A percentile compares a stretch with the other conserved stretches of the same genome.
Evolutionary conservation across 2,113 vertebrate species (phyloP).

Genomic region (Mugil cephalus): DNA sequence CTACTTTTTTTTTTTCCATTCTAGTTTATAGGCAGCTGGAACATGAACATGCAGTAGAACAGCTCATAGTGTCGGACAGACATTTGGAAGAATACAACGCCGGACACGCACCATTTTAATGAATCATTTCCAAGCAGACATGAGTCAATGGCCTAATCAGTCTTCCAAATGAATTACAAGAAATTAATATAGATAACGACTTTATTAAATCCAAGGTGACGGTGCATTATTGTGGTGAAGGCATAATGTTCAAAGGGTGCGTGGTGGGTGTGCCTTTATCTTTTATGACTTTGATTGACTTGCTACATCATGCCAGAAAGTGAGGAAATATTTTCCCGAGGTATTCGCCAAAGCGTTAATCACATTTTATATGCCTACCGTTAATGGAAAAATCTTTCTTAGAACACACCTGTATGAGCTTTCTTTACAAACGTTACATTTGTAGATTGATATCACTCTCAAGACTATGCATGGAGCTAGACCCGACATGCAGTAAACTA

Average conservation of each 20-base stretch:
- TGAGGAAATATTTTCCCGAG: conserved; percentile 2
- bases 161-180: conserved; percentile 3
- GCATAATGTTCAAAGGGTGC: background rate
- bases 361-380: background rate
- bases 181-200: background rate
- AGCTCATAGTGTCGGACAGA: conserved; percentile 7
- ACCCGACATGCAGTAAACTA: too few relatives aligned
- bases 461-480: too few relatives aligned
- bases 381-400: background rate
- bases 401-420: background rate
- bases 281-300: conserved; percentile 21
- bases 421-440: conserved; percentile 3
- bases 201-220: conserved; percentile 5
- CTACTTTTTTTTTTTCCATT: conserved; percentile 18
- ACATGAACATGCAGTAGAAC: conserved; percentile 11
- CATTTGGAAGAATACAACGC: background rate
- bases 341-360: background rate
- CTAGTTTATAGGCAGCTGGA: conserved; percentile 32
- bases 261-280: conserved; percentile 1
- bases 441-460: background rate
- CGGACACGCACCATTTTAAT: conserved; percentile 6
- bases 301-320: conserved; percentile 1
- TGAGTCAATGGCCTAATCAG: conserved; percentile 26
- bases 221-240: conserved; percentile 1
- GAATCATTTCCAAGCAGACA: conserved; percentile 25